Evolutionary conservation across 2,888 invertebrate genomes (phyloP).

Genomic region (Polietes domitor): DNA sequence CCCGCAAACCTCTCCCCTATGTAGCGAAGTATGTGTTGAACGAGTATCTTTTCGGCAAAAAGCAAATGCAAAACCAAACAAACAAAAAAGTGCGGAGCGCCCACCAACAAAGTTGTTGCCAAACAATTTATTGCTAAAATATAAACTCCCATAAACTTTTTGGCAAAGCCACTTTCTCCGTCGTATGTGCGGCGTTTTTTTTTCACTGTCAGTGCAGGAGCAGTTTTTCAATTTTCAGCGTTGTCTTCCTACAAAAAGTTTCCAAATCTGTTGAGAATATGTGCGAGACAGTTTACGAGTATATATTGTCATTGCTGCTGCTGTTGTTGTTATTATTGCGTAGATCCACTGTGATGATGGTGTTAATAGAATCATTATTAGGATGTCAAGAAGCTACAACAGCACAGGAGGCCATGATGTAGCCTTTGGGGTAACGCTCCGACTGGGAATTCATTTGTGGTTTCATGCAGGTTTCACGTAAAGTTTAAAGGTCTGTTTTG

Average conservation of each 20-base stretch:
- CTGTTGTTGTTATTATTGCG: constrained; percentile 7
- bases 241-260: constrained; percentile 52
- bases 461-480: too few species aligned
- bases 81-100: background rate
- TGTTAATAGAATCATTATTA: constrained; percentile 60
- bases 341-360: constrained; percentile 32
- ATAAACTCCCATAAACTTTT: constrained; percentile 64
- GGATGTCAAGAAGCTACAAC: constrained; percentile 14
- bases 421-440: background rate
- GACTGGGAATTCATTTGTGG: too few species aligned
- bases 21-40: background rate
- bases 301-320: constrained; percentile 20
- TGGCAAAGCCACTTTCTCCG: constrained; percentile 18
- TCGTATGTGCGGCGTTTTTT: constrained; percentile 17
- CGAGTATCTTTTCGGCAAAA: background rate
- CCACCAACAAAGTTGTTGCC: constrained; percentile 29
- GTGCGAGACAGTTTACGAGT: constrained; percentile 54
- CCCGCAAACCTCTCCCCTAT: background rate
- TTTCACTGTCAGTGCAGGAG: constrained; percentile 11
- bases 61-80: constrained; percentile 27
- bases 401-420: background rate
- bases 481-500: too few species aligned
- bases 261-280: constrained; percentile 62
- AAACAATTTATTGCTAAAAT: constrained; percentile 66
- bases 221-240: constrained; percentile 51